Conservation (phyloP, 2,797 vertebrate genomes). For the Okamejei kenojei region DNA sequence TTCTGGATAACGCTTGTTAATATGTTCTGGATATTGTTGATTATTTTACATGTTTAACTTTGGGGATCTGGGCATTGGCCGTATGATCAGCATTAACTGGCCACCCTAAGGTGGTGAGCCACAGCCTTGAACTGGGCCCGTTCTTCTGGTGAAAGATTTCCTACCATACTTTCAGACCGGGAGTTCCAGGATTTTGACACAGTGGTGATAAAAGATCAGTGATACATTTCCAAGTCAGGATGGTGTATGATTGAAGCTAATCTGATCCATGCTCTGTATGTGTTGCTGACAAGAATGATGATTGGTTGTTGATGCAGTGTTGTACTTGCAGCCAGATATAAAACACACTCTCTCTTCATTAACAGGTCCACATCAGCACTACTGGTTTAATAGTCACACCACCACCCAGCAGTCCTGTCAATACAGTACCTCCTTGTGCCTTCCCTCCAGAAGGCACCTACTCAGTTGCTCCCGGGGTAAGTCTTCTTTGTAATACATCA, state of each 20-base stretch:
- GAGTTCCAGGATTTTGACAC: no score
- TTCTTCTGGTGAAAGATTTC: no score
- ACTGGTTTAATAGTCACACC: constrained; percentile 92
- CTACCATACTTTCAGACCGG: no score
- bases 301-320: neutral
- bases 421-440: constrained; percentile 84
- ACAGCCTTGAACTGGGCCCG: no score
- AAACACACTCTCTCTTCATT: constrained; percentile 34
- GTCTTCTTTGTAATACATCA: constrained; percentile 44
- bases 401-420: constrained; percentile 92
- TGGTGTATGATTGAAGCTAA: neutral
- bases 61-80: no score
- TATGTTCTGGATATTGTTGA: neutral
- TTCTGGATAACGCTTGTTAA: neutral
- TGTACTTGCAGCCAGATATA: neutral
- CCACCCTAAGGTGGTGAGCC: no score
- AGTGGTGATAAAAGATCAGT: no score
- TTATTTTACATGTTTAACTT: no score
- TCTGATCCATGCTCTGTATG: neutral
- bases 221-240: no score
- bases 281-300: neutral
- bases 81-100: no score
- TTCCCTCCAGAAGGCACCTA: constrained; percentile 84
- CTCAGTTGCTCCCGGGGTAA: constrained; percentile 66
- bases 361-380: constrained; percentile 94